Conservation (phyloP, 2,797 vertebrate genomes). For the Neosilurus mollespiculum region DNA sequence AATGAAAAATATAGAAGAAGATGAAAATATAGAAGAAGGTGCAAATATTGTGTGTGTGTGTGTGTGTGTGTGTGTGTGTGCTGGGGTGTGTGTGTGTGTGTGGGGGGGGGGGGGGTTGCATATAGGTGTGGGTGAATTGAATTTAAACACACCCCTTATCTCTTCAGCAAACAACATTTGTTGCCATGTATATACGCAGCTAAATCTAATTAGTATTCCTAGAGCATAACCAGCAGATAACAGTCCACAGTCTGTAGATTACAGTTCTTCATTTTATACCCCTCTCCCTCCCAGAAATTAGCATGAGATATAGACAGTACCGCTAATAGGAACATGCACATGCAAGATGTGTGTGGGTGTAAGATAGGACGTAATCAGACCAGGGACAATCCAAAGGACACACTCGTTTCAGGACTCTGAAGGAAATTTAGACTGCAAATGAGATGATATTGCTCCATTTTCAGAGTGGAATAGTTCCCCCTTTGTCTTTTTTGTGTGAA, state of each 20-base stretch:
- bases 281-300: conserved; percentile 53
- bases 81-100: background rate
- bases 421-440: conserved; percentile 51
- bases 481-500: conserved; percentile 59
- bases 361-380: conserved; percentile 44
- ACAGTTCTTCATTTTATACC: conserved; percentile 57
- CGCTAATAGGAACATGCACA: conserved; percentile 45
- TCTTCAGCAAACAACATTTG: conserved; percentile 41
- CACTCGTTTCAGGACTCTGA: conserved; percentile 4
- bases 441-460: conserved; percentile 62
- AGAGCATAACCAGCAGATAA: conserved; percentile 50
- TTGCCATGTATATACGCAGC: conserved; percentile 48
- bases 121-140: conserved; percentile 40
- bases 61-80: background rate
- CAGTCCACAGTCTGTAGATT: conserved; percentile 51
- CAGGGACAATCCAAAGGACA: conserved; percentile 38
- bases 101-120: too few species aligned
- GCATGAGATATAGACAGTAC: conserved; percentile 55
- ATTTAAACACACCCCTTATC: conserved; percentile 41
- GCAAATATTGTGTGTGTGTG: background rate
- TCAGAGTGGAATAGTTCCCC: conserved; percentile 58
- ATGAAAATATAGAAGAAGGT: conserved; percentile 1
- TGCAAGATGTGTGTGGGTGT: conserved; percentile 44
- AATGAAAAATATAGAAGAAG: background rate
- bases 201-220: conserved; percentile 61